Evolutionary conservation across 2,113 vertebrate genomes (phyloP).

Genomic region (Melanerpes aurifrons): DNA sequence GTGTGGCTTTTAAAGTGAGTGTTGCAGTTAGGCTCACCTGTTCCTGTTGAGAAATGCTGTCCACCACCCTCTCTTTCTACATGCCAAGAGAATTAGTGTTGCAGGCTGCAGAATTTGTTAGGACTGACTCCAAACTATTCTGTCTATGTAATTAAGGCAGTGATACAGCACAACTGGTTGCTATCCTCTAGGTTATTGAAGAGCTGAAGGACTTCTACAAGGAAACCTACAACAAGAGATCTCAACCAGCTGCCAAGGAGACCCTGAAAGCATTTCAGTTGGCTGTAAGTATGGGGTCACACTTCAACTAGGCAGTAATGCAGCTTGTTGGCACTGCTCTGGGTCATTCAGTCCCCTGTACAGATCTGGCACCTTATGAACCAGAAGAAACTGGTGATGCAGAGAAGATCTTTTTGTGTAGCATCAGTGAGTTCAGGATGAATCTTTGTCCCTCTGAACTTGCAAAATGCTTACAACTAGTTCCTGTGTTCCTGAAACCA

Average conservation of each 20-base stretch:
- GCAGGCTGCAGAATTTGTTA: background rate
- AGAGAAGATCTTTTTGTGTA: background rate
- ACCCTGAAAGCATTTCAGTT: conserved; percentile 86
- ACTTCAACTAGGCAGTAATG: background rate
- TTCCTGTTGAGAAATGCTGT: background rate
- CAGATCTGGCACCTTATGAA: background rate
- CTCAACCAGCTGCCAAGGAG: conserved; percentile 73
- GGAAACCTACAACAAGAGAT: conserved; percentile 78
- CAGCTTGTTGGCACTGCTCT: background rate
- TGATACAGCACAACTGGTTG: background rate
- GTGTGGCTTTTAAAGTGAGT: background rate
- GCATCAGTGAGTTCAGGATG: background rate
- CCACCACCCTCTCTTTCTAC: background rate
- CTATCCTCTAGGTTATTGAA: conserved; percentile 78
- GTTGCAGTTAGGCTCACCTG: background rate
- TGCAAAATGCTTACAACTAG: background rate
- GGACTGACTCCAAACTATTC: background rate
- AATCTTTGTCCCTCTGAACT: background rate
- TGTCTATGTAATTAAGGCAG: background rate
- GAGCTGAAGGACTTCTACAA: conserved; percentile 86
- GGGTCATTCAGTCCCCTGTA: background rate
- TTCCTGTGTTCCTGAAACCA: background rate
- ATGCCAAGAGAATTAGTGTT: background rate
- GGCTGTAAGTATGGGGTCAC: conserved; percentile 74
- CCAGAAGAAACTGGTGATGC: background rate